phyloP scores from a whole-genome alignment of 2,113 vertebrate genomes.

The Polypterus senegalus region DNA sequence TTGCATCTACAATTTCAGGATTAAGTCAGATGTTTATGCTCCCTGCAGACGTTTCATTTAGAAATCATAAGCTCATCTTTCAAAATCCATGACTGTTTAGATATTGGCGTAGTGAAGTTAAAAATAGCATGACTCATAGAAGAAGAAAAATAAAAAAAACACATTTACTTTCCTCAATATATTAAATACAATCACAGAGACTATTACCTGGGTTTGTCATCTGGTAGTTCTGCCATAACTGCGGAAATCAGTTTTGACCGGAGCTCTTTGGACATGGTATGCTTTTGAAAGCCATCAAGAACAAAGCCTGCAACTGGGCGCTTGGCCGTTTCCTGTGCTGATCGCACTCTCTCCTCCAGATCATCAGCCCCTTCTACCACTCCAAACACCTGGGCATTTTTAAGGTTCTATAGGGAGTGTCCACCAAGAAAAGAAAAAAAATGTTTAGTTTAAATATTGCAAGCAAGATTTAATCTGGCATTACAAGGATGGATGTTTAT shows the following conservation, averaged over 20 bases:
- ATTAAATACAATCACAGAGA: too few relatives aligned
- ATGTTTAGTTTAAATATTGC: neutral
- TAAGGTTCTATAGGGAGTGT: slow-evolving; percentile 52
- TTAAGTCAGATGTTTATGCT: too few relatives aligned
- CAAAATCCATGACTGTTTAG: too few relatives aligned
- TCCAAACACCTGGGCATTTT: slow-evolving; percentile 65
- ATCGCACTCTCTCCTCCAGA: slow-evolving; percentile 78
- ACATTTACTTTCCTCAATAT: too few relatives aligned
- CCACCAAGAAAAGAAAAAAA: neutral
- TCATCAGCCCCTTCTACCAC: slow-evolving; percentile 84
- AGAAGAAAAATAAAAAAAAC: too few relatives aligned
- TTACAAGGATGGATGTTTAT: too few relatives aligned
- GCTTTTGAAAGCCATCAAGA: slow-evolving; percentile 75
- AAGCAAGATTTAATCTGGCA: too few relatives aligned
- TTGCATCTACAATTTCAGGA: too few relatives aligned
- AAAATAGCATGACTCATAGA: too few relatives aligned
- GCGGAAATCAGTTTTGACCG: slow-evolving; percentile 65
- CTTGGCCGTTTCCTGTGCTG: slow-evolving; percentile 83
- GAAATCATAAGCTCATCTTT: too few relatives aligned
- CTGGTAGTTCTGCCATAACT: slow-evolving; percentile 70
- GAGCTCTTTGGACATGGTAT: slow-evolving; percentile 46
- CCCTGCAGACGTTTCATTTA: too few relatives aligned
- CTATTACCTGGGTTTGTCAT: slow-evolving; percentile 82
- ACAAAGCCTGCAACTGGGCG: slow-evolving; percentile 87
- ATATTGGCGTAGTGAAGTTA: too few relatives aligned